phyloP scores from a whole-genome alignment of 2,888 invertebrate genomes.

The Esperia sulphurella region DNA sequence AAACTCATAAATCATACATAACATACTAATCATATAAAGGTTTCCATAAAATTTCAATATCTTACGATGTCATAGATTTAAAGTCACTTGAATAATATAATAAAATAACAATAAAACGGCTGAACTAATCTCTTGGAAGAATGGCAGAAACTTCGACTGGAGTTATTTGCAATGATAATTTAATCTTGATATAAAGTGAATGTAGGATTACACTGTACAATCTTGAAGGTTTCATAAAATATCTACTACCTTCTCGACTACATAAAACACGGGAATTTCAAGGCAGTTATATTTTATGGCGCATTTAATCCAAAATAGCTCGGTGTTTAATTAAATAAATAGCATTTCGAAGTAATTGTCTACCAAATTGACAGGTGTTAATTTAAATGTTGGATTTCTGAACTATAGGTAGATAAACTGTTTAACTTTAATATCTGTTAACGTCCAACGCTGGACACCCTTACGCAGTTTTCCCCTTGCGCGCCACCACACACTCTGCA shows the following conservation, averaged over 20 bases:
- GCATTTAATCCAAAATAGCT: slow-evolving; percentile 24
- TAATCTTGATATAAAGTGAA: slow-evolving; percentile 50
- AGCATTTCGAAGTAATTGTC: slow-evolving; percentile 5
- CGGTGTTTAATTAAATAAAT: slow-evolving; percentile 15
- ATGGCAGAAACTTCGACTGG: slow-evolving; percentile 35
- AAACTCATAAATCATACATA: no score
- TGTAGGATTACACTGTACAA: neutral
- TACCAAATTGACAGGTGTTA: neutral
- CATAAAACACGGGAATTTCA: slow-evolving; percentile 34
- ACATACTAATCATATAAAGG: no score
- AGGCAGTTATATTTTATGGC: slow-evolving; percentile 39
- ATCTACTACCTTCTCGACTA: slow-evolving; percentile 28
- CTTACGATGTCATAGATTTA: no score
- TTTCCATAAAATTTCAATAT: no score
- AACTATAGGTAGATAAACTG: no score
- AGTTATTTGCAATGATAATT: slow-evolving; percentile 73
- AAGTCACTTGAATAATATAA: slow-evolving; percentile 19
- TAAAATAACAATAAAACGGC: slow-evolving; percentile 34
- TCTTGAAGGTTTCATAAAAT: slow-evolving; percentile 50
- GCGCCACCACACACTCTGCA: no score
- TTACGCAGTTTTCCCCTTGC: no score
- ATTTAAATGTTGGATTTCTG: neutral
- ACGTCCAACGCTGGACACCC: no score
- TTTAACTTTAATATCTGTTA: no score
- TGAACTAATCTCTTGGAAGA: slow-evolving; percentile 37